Evolutionary conservation across 2,888 invertebrate genomes (phyloP), one percentile per base, ranked within the genome.

Genomic region (Agrotis ipsilon): DNA sequence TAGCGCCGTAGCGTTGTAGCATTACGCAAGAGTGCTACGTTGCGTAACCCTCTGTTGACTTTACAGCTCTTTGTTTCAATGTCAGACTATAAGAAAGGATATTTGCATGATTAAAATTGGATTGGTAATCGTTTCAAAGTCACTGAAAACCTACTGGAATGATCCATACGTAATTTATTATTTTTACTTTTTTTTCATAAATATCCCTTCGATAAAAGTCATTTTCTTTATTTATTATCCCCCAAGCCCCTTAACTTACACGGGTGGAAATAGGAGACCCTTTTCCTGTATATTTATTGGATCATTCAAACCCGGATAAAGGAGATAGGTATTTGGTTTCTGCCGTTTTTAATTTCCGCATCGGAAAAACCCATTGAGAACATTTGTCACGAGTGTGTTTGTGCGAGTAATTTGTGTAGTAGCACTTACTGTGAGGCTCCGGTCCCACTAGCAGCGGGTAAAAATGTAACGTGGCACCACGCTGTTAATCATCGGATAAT

Each of bases 11-110:
- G 72, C 66, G n/a, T 58, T 65, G 70, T 72, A 81, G 72, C 76
- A 70, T 86, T 87, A 87, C 86, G 87, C 80, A 86, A 87, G 85
- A 54, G 39, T 61, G 73, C 75, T 70, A 69, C 64, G 78, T 86
- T 87, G 81, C 87, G 87, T 86, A 86, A 88, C 82, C 72, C 63
- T 75, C 62, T 68, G 73, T 78, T 81, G 78, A 76, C 82, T 82
- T 81, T 83, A 72, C 65, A 68, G 65, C 68, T 75, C 78, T 80
- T 86, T 81, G 71, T 82, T 71, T 66, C 74, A 68, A 82, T 68
- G 82, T 65, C 65, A 65, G 52, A 80, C 80, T 71, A 68, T 32
- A 65, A 65, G 75, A 74, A 78, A 71, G 43, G 19, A 19, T 72
- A 51, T 68, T 77, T 63, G n/a, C 67, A 72, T 69, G 65, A 69